Evolutionary conservation across 1,140 invertebrate species (phyloP).

Genomic region (Dinoponera quadriceps): DNA sequence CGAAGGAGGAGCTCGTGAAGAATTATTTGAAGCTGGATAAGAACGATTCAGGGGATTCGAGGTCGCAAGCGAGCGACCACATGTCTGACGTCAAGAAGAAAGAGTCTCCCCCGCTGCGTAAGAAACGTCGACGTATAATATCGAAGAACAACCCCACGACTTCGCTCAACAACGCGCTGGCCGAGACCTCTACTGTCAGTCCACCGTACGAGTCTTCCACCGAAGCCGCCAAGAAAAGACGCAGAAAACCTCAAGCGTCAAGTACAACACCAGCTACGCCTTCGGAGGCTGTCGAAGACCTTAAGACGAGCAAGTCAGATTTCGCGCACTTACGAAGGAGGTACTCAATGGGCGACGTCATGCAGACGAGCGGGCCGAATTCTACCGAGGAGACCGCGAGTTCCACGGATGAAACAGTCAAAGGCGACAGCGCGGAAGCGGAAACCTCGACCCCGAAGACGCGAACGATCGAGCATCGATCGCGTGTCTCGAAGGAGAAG

Average conservation of each 20-base stretch:
- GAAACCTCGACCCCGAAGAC: slow-evolving; percentile 61
- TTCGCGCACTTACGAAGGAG: not conserved
- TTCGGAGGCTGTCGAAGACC: not conserved
- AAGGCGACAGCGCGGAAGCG: not conserved
- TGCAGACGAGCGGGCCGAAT: not conserved
- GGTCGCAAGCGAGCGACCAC: not conserved
- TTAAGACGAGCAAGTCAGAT: not conserved
- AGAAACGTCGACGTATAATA: slow-evolving; percentile 35
- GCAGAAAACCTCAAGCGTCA: slow-evolving; percentile 8
- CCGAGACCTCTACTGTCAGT: not conserved
- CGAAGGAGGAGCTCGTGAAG: not conserved
- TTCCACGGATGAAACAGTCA: not conserved
- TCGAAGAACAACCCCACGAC: slow-evolving; percentile 36
- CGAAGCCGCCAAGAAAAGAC: slow-evolving; percentile 1
- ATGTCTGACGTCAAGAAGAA: slow-evolving; percentile 2
- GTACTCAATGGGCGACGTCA: not conserved
- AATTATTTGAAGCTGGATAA: not conserved
- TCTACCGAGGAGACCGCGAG: not conserved
- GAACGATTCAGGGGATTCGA: not conserved
- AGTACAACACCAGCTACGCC: slow-evolving; percentile 24
- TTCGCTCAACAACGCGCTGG: not conserved
- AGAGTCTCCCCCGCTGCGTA: not conserved
- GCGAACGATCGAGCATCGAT: slow-evolving; percentile 71
- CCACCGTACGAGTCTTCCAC: not conserved
- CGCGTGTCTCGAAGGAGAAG: slow-evolving; percentile 74